A percentile compares a stretch with the other conserved stretches of the same genome.
phyloP scores from a whole-genome alignment of 2,113 vertebrate genomes.

The Microcebus tavaratra region DNA sequence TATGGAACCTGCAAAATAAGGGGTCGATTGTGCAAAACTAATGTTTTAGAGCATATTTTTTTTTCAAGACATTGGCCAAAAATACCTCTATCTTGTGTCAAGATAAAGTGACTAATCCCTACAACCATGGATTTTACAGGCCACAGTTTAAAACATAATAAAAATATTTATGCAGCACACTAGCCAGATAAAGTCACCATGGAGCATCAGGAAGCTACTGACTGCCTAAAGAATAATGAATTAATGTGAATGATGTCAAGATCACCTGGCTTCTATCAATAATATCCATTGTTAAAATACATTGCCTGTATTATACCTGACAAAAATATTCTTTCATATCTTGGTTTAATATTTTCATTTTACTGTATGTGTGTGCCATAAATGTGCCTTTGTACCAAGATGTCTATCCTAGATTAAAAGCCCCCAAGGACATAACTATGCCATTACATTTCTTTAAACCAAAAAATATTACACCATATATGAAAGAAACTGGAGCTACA shows the following conservation, averaged over 20 bases:
- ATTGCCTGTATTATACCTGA: background rate
- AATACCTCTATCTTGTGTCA: background rate
- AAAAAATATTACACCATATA: background rate
- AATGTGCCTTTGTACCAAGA: background rate
- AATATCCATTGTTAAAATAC: background rate
- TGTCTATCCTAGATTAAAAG: background rate
- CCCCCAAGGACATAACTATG: background rate
- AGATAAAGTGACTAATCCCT: background rate
- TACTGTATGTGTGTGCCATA: background rate
- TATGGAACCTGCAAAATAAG: background rate
- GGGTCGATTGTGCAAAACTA: background rate
- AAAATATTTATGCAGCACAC: slow-evolving; percentile 19
- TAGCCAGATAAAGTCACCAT: background rate
- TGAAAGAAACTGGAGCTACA: background rate
- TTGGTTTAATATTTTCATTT: slow-evolving; percentile 4
- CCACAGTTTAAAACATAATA: background rate
- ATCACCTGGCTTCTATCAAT: background rate
- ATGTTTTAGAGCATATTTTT: background rate
- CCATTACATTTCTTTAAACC: background rate
- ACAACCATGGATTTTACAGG: background rate
- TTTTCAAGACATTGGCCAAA: background rate
- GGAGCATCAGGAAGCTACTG: background rate
- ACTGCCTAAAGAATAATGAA: background rate
- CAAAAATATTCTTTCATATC: background rate
- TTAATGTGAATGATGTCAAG: background rate